phyloP scores from a whole-genome alignment of 53 echinoderm and acorn worm genomes.

The Temnopleurus reevesii region DNA sequence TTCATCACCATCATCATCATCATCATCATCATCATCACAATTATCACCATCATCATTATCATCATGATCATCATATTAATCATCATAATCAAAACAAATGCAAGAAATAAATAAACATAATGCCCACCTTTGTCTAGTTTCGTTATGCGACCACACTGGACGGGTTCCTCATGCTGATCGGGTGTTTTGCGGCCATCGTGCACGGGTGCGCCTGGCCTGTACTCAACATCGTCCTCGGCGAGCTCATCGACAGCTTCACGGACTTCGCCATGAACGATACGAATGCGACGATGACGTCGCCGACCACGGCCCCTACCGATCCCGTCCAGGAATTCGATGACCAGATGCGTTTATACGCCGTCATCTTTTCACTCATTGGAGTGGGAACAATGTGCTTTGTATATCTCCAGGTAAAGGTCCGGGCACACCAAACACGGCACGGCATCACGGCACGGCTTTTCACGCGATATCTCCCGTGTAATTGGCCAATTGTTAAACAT shows the following conservation, averaged over 20 bases:
- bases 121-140: conserved; percentile 30
- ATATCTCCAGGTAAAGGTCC: conserved; percentile 75
- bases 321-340: conserved; percentile 54
- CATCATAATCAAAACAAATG: neutral
- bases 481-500: too few relatives aligned
- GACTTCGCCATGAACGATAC: conserved; percentile 53
- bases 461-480: too few relatives aligned
- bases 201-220: conserved; percentile 85
- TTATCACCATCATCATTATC: neutral
- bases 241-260: conserved; percentile 67
- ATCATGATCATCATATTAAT: neutral
- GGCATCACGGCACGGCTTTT: too few relatives aligned
- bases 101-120: neutral
- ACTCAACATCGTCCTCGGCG: conserved; percentile 74
- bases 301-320: neutral
- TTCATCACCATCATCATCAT: too few relatives aligned
- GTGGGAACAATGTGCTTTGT: conserved; percentile 56
- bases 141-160: conserved; percentile 72
- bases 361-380: conserved; percentile 75
- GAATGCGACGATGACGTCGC: neutral
- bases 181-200: conserved; percentile 64
- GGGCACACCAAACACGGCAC: too few relatives aligned
- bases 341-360: conserved; percentile 63
- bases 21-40: too few relatives aligned
- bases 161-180: conserved; percentile 66